Percentiles rank a stretch among this genome's conserved stretches.
Evolutionary conservation across 2,113 vertebrate species (phyloP).

Genomic region (Actinemys pallida): DNA sequence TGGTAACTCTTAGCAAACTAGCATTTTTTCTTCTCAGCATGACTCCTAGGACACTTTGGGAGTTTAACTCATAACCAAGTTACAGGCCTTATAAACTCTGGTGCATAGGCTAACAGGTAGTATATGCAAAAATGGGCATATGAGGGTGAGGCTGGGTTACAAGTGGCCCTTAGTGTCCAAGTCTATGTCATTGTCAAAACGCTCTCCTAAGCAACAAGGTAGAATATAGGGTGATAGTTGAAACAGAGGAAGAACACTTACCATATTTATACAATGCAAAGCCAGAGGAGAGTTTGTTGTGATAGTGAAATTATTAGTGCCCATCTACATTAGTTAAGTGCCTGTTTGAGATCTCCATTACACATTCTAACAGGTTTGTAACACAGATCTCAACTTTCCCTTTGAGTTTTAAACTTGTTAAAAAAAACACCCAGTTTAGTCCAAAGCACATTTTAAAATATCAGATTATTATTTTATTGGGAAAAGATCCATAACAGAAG

Average conservation of each 20-base stretch:
- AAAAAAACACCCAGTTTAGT: not conserved
- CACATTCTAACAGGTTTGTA: not conserved
- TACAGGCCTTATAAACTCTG: not conserved
- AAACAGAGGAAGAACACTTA: not conserved
- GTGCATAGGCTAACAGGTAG: not conserved
- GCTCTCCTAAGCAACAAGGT: not conserved
- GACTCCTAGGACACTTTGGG: not conserved
- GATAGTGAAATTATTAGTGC: slow-evolving; percentile 1
- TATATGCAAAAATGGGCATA: not conserved
- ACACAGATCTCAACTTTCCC: not conserved
- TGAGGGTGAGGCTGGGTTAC: not conserved
- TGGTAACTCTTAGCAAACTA: not conserved
- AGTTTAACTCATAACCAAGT: not conserved
- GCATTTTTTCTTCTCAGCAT: not conserved
- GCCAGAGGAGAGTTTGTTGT: not conserved
- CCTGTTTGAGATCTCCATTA: not conserved
- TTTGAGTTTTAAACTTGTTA: not conserved
- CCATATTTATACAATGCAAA: not conserved
- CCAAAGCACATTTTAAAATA: slow-evolving; percentile 34
- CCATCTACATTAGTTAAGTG: not conserved
- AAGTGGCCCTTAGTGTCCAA: not conserved
- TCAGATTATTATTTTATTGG: not conserved
- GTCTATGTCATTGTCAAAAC: not conserved
- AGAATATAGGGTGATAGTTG: not conserved
- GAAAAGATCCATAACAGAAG: not conserved